These are phyloP conservation scores for Grallaria varia DNA, from an alignment of 2,113 vertebrate genomes.

Conservation along the genomic window DNA sequence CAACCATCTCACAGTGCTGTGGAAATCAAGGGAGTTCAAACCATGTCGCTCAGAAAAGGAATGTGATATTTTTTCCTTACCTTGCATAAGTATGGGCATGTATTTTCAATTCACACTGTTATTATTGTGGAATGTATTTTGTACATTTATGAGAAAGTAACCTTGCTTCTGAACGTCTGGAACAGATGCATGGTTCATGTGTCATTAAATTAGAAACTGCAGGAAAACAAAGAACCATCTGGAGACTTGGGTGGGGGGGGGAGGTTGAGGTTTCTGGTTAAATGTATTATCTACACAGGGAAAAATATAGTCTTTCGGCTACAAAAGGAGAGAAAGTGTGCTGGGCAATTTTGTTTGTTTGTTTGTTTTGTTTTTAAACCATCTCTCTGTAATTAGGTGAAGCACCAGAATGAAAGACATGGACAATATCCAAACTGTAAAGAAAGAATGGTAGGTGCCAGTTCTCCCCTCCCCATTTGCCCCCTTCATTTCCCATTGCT, in stretches of 20 bases:
- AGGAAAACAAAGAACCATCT: slow-evolving; percentile 59
- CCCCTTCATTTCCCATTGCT: neutral
- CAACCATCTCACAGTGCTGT: neutral
- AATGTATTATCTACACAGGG: neutral
- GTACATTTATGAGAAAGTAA: neutral
- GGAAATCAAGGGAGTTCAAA: neutral
- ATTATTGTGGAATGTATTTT: neutral
- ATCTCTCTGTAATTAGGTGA: slow-evolving; percentile 47
- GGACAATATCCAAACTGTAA: slow-evolving; percentile 73
- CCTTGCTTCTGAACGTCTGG: neutral
- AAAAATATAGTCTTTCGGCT: neutral
- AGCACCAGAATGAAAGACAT: slow-evolving; percentile 75
- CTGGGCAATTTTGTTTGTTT: neutral
- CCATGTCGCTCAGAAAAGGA: neutral
- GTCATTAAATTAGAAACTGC: slow-evolving; percentile 44
- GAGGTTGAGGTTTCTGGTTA: neutral
- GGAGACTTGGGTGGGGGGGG: neutral
- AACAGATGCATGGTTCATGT: neutral
- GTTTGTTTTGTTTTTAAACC: neutral
- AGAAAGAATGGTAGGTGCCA: slow-evolving; percentile 75
- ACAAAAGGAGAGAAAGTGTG: neutral
- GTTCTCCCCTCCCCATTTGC: neutral
- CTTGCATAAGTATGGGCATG: neutral
- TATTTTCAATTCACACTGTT: neutral
- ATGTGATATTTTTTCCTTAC: neutral